Base-by-base conservation (phyloP, 2,113 vertebrate species). In the Azemiops feae region DNA sequence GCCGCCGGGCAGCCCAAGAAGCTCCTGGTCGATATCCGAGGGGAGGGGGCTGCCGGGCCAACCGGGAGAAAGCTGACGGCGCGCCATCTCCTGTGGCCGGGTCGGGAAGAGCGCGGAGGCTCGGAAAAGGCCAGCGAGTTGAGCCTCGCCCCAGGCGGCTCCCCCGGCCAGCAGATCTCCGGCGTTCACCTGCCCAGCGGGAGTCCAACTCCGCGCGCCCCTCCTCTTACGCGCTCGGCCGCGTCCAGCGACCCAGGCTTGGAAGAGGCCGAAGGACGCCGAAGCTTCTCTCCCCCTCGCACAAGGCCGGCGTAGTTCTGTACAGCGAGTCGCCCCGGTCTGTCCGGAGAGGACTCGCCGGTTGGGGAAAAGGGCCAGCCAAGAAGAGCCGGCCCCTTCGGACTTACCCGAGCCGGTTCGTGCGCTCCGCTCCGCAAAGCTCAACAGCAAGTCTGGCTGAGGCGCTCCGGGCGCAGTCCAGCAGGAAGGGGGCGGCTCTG, bases 401-500 rank as follows among this genome's bases (percentile, higher is more conserved):
- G 1, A 10, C 91, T 88, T 69, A 88, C 91, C 85, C 57, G 34
- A 20, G 34, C 60, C 52, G 27, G 58, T 39, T 30, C 23, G 7
- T 34, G 10, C 52, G 39, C 39, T 47, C 14, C 50, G 50, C 60
- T 45, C 60, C 16, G 12, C 64, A 53, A 39, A 25, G 54, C 69
- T 60, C 34, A 39, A 39, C 43, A 18, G 58, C 92, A 27, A 53
- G 5, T 92, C 88, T 89, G 92, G n/a, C 69, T 43, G 53, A 22
- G 27, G 69, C 52, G 60, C 87, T 58, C 25, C 60, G 74, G 69
- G 74, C 27, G 53, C 88, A 14, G 64, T 47, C 64, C 27, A 54
- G 69, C 88, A 89, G 92, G 92, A 90, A 90, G 88, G 88, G 74
- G 92, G 88, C 53, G 92, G 92, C 88, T 34, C 88, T 50, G 69